phyloP scores from a whole-genome alignment of 2,888 invertebrate species.

The Julus scandinavius region DNA sequence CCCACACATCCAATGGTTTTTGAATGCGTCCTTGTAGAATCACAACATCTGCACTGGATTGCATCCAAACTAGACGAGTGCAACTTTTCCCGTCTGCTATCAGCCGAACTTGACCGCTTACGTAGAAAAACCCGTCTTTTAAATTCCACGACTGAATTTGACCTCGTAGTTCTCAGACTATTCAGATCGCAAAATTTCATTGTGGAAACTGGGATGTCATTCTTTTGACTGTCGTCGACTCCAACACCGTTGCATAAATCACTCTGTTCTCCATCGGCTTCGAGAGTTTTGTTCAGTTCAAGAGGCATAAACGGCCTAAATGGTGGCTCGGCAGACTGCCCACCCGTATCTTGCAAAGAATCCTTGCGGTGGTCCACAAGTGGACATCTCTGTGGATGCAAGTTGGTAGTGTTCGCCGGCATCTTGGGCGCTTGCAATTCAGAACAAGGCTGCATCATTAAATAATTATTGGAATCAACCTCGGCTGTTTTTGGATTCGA shows the following conservation, averaged over 20 bases:
- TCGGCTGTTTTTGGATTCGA: background rate
- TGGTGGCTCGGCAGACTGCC: conserved; percentile 56
- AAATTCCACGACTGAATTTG: conserved; percentile 60
- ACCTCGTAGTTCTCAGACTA: conserved; percentile 56
- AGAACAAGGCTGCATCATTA: conserved; percentile 12
- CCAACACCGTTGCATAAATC: background rate
- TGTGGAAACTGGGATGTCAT: background rate
- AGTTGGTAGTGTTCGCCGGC: conserved; percentile 54
- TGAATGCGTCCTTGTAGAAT: background rate
- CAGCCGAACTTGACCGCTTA: conserved; percentile 60
- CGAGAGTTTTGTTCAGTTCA: conserved; percentile 45
- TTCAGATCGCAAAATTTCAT: background rate
- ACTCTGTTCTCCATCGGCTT: background rate
- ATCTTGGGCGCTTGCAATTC: conserved; percentile 22
- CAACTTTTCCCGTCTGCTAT: conserved; percentile 56
- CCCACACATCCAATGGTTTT: conserved; percentile 35
- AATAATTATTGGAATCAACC: background rate
- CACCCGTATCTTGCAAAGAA: background rate
- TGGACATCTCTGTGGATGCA: background rate
- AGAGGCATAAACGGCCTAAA: conserved; percentile 61
- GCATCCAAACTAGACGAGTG: background rate
- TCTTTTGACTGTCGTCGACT: background rate
- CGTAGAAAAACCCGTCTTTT: conserved; percentile 59
- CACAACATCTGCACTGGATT: conserved; percentile 35
- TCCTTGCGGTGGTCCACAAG: conserved; percentile 6